These are phyloP conservation scores for Delichon dasypus DNA, from an alignment of 2,797 vertebrate genomes.

Conservation along the genomic window DNA sequence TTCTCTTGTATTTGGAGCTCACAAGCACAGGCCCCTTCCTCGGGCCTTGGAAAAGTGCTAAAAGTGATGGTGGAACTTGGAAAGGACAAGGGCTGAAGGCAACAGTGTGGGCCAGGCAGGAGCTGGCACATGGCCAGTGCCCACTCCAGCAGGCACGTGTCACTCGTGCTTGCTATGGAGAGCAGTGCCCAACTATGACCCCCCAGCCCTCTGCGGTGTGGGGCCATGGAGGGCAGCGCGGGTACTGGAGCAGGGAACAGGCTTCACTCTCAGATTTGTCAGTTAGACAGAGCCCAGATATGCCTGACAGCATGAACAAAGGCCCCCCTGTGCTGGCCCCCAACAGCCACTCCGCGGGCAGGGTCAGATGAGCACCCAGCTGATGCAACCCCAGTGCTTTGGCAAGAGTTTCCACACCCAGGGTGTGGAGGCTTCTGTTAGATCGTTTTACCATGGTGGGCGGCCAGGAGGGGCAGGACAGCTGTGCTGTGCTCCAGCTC, in stretches of 20 bases:
- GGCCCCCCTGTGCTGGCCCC: neutral
- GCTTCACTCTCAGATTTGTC: neutral
- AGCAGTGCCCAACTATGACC: accelerated
- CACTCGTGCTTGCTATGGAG: accelerated
- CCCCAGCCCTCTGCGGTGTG: accelerated
- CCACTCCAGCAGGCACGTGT: accelerated
- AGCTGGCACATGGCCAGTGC: accelerated
- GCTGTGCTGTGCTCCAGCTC: accelerated
- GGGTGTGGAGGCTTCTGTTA: neutral
- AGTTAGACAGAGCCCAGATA: neutral
- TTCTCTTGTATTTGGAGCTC: neutral
- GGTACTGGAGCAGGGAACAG: neutral
- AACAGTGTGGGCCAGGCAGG: neutral
- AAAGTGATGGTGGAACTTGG: accelerated
- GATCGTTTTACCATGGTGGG: accelerated
- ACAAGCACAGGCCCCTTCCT: neutral
- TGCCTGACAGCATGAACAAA: neutral
- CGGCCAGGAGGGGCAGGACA: too few relatives aligned
- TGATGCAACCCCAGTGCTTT: conserved; percentile 1
- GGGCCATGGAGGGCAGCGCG: neutral
- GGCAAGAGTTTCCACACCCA: neutral
- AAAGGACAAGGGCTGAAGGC: neutral
- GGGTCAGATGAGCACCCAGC: neutral
- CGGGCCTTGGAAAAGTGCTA: neutral
- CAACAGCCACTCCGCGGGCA: neutral